A percentile compares a stretch with the other conserved stretches of the same genome.
Evolutionary conservation across 2,888 invertebrate species (phyloP).

Genomic region (Clivina fossor): DNA sequence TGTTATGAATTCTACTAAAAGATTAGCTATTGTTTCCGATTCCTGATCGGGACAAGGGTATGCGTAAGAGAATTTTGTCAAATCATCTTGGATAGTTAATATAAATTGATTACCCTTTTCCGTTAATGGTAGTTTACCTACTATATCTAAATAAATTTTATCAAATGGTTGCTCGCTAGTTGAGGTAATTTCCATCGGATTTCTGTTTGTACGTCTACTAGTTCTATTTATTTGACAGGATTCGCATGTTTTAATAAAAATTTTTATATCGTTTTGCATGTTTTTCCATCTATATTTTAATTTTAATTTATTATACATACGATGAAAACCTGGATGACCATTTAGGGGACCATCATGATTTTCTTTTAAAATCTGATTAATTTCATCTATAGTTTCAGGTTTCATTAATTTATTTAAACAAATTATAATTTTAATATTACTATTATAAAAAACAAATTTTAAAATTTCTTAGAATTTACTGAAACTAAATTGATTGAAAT

Average conservation of each 20-base stretch:
- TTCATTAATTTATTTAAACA: too few species aligned
- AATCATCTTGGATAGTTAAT: conserved; percentile 47
- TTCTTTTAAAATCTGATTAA: too few species aligned
- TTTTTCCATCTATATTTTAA: conserved; percentile 43
- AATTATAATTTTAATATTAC: too few species aligned
- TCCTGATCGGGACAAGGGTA: conserved; percentile 45
- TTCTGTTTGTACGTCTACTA: conserved; percentile 28
- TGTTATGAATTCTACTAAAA: conserved; percentile 39
- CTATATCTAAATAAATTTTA: conserved; percentile 45
- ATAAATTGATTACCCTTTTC: conserved; percentile 45
- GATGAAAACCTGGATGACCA: conserved; percentile 40
- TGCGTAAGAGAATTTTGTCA: conserved; percentile 47
- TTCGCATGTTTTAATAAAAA: conserved; percentile 41
- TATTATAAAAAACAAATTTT: too few species aligned
- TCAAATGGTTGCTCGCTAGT: conserved; percentile 44
- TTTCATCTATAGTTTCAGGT: too few species aligned
- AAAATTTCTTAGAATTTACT: too few species aligned
- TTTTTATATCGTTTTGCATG: conserved; percentile 46
- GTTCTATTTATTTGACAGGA: conserved; percentile 43
- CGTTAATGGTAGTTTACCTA: conserved; percentile 45
- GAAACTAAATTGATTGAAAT: too few species aligned
- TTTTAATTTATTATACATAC: conserved; percentile 42
- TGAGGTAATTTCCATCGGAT: conserved; percentile 43
- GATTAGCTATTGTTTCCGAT: conserved; percentile 44
- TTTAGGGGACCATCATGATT: conserved; percentile 39